Conservation (phyloP, 1,140 invertebrate species). For the Trichonephila clavipes region DNA sequence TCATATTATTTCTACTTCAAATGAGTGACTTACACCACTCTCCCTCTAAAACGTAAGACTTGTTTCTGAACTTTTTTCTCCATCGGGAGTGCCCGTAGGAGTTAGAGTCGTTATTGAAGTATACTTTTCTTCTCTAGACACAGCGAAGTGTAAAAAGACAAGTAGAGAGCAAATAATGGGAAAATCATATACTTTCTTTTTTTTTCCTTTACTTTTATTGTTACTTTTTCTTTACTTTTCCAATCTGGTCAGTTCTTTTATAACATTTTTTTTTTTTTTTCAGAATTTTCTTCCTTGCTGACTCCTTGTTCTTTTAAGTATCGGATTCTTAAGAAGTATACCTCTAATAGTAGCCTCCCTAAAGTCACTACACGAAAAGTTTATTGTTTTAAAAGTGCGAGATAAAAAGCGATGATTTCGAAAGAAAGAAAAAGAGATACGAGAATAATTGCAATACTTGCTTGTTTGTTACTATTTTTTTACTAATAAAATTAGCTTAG, state of each 20-base stretch:
- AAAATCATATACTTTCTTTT: slow-evolving; percentile 41
- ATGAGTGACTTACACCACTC: not conserved
- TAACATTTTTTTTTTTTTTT: slow-evolving; percentile 12
- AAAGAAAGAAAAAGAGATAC: too few relatives aligned
- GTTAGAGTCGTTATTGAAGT: slow-evolving; percentile 58
- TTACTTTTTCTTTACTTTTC: slow-evolving; percentile 7
- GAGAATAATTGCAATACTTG: not conserved
- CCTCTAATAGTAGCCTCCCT: not conserved
- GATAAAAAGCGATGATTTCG: not conserved
- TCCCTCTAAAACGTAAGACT: not conserved
- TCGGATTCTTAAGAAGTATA: slow-evolving; percentile 10
- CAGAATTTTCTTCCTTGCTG: not conserved
- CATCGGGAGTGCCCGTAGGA: slow-evolving; percentile 3
- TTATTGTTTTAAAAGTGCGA: not conserved
- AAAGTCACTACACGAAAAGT: not conserved
- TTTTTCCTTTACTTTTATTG: not conserved
- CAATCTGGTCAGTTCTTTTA: slow-evolving; percentile 42
- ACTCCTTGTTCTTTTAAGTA: slow-evolving; percentile 42
- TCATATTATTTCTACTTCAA: too few relatives aligned
- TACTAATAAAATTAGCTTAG: too few relatives aligned
- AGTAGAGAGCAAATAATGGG: slow-evolving; percentile 57
- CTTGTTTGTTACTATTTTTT: not conserved
- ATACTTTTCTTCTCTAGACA: slow-evolving; percentile 38
- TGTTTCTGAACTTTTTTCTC: not conserved
- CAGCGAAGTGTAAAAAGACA: slow-evolving; percentile 49